Percentiles rank a stretch among this genome's conserved stretches.
Conservation (phyloP, 2,113 vertebrate genomes). For the Hippocampus zosterae region DNA sequence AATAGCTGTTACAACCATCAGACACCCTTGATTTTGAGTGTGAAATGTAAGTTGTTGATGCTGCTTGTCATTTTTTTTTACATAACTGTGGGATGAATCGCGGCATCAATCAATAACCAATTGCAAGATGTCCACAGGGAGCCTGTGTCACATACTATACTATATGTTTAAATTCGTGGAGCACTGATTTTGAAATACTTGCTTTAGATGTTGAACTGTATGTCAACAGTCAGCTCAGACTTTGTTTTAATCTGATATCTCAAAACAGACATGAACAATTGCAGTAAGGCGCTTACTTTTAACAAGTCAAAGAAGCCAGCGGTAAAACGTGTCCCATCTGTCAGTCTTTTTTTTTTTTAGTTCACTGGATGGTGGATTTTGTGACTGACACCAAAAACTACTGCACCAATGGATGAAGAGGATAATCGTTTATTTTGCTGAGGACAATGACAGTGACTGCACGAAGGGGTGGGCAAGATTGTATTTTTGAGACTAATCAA, state of each 20-base stretch:
- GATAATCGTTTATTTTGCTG: background rate
- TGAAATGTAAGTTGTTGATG: background rate
- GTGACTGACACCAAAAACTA: background rate
- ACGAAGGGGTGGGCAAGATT: slow-evolving; percentile 41
- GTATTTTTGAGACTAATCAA: slow-evolving; percentile 21
- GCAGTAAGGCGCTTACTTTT: too few relatives aligned
- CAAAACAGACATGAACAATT: background rate
- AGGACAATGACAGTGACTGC: background rate
- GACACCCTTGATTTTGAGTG: background rate
- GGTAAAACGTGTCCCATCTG: background rate
- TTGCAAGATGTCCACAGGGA: background rate
- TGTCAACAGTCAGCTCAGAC: background rate
- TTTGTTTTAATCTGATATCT: background rate
- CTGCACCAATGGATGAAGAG: slow-evolving; percentile 1
- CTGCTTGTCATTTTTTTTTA: too few relatives aligned
- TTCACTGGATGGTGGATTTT: too few relatives aligned
- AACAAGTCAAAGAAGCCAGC: background rate
- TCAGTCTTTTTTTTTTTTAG: background rate
- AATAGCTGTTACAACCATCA: background rate
- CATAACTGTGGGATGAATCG: background rate
- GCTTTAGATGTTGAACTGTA: background rate
- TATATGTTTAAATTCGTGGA: background rate
- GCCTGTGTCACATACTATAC: background rate
- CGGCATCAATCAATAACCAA: slow-evolving; percentile 11
- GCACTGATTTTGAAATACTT: background rate